Percentiles rank a stretch among this genome's conserved stretches.
Conservation (phyloP, 2,797 vertebrate genomes). For the Pipistrellus nathusii region DNA sequence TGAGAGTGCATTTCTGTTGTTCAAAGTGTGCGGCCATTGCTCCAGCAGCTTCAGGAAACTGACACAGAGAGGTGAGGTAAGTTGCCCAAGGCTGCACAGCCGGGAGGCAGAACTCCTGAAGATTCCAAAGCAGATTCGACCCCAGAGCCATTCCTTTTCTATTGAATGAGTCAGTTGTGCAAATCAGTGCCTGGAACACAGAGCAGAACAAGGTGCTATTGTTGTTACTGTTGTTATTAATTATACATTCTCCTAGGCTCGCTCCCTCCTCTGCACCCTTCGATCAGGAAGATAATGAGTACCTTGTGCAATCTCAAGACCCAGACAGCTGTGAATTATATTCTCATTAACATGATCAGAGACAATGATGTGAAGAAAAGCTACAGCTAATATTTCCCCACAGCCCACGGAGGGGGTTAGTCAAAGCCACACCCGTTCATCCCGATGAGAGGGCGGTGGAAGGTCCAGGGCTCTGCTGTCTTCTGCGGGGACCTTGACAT, state of each 20-base stretch:
- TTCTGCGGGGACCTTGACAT: neutral
- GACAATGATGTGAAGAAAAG: slow-evolving; percentile 19
- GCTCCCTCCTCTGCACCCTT: neutral
- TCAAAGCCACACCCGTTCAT: neutral
- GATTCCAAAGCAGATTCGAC: neutral
- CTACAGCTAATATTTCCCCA: neutral
- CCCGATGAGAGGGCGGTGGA: no score
- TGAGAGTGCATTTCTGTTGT: neutral
- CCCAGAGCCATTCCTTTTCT: neutral
- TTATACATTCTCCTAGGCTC: rapidly evolving
- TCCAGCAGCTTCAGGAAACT: neutral
- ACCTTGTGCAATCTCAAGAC: neutral
- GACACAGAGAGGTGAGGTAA: neutral
- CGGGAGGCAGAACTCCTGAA: neutral
- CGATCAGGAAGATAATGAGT: neutral
- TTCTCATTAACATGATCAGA: slow-evolving; percentile 7
- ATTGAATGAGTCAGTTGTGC: neutral
- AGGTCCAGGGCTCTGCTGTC: neutral
- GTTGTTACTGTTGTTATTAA: neutral
- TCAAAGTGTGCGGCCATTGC: neutral
- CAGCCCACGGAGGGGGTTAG: neutral
- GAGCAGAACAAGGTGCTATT: neutral
- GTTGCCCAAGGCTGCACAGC: neutral
- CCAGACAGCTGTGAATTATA: slow-evolving; percentile 25
- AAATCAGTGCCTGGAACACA: neutral